Evolutionary conservation across 1,140 invertebrate genomes (phyloP).

Genomic region (Camponotus pennsylvanicus): DNA sequence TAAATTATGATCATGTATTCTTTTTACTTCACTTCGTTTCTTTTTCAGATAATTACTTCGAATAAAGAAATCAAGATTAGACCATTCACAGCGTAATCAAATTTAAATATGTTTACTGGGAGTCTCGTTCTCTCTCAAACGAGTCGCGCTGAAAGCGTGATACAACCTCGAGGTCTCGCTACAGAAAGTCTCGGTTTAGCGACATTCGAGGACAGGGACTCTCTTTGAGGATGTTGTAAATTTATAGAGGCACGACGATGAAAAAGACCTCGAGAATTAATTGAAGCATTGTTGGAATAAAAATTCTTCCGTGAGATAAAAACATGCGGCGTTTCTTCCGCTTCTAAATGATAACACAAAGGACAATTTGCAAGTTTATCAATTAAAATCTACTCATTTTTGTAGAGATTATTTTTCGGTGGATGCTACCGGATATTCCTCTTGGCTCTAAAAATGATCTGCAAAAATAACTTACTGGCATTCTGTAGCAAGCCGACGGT

Average conservation of each 20-base stretch:
- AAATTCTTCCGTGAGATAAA: conserved; percentile 33
- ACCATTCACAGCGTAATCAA: background rate
- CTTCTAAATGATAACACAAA: background rate
- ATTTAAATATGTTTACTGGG: conserved; percentile 5
- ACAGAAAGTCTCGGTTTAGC: conserved; percentile 36
- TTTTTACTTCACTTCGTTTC: background rate
- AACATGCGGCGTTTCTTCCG: background rate
- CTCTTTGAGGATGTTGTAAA: conserved; percentile 36
- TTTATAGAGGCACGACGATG: conserved; percentile 2
- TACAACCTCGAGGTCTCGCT: conserved; percentile 37
- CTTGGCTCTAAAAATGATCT: background rate
- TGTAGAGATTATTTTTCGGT: background rate
- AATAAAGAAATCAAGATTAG: background rate
- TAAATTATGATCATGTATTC: background rate
- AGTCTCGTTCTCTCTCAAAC: background rate
- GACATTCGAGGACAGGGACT: conserved; percentile 30
- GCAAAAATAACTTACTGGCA: conserved; percentile 90
- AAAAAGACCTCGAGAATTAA: conserved; percentile 30
- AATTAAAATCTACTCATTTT: background rate
- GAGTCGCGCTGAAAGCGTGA: conserved; percentile 16
- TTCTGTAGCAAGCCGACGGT: conserved; percentile 90
- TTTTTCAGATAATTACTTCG: background rate
- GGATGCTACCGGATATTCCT: background rate
- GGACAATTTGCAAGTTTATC: background rate
- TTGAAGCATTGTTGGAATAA: conserved; percentile 35